Evolutionary conservation across 2,797 vertebrate genomes (phyloP), one percentile per base, ranked within the genome.

Genomic region (Telmatherina bonti): DNA sequence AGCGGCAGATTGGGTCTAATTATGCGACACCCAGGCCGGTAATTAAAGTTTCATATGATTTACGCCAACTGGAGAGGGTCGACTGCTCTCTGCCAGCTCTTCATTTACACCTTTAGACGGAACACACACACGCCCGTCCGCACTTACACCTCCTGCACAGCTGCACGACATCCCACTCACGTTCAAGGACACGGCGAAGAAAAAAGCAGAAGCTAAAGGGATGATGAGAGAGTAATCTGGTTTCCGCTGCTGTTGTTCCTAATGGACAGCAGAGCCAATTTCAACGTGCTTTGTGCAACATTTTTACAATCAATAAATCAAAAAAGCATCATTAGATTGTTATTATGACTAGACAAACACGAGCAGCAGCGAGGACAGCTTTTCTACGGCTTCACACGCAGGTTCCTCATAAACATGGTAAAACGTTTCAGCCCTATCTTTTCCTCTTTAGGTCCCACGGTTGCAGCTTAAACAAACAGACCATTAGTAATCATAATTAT

Each of bases 21-120:
- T 57, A 67, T 52, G n/a, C 20, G 31, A 72, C 69, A 57, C 38
- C n/a, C 31, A 18, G 27, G n/a, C 16, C 27, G 57, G 55, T 36
- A 52, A 70, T 52, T 51, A 38, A 47, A 59, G n/a, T 31, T 18
- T 45, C 13, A 20, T 67, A 58, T 62, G 67, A 73, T 70, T 77
- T 53, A 70, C 75, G 76, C 47, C 54, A 41, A 30, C 31, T 16
- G 45, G 59, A 60, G 35, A 2, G 7, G 52, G n/a, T 47, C 68
- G 58, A 68, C 15, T 51, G 29, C 62, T 7, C 38, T 55, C 52
- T 53, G 13, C 59, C 70, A 52, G 61, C 47, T 78, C 54, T 66
- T 85, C 45, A 78, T 84, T 78, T 74, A 71, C 78, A 75, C 74
- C 59, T 63, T 65, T 62, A 63, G n/a, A 35, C 9, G 18, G 6